Percentiles rank a stretch among this genome's conserved stretches.
Evolutionary conservation across 2,888 invertebrate genomes (phyloP).

Genomic region (Xylophagus ater): DNA sequence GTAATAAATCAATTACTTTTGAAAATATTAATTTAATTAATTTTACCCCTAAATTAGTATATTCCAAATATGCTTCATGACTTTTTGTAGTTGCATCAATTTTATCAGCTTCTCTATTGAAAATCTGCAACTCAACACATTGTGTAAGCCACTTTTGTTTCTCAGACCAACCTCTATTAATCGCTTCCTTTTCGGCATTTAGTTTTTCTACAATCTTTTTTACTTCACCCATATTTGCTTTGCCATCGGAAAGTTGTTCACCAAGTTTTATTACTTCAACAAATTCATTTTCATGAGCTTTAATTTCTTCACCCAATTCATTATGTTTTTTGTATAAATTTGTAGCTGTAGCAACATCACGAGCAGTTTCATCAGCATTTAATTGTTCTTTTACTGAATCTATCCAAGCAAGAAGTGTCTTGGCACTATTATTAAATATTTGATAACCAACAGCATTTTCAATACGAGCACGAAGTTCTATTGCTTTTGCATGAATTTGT

Average conservation of each 20-base stretch:
- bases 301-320: slow-evolving; percentile 83
- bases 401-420: slow-evolving; percentile 72
- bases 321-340: slow-evolving; percentile 78
- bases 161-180: slow-evolving; percentile 69
- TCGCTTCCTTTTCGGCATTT: slow-evolving; percentile 61
- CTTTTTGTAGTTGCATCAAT: slow-evolving; percentile 91
- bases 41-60: slow-evolving; percentile 74
- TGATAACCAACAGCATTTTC: slow-evolving; percentile 94
- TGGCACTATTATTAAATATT: slow-evolving; percentile 59
- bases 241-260: slow-evolving; percentile 58
- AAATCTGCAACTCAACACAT: slow-evolving; percentile 77
- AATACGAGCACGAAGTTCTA: slow-evolving; percentile 68
- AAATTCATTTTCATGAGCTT: slow-evolving; percentile 80
- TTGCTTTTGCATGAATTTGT: slow-evolving; percentile 74
- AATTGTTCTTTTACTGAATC: slow-evolving; percentile 67
- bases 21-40: too few relatives aligned
- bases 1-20: too few relatives aligned
- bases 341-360: slow-evolving; percentile 89
- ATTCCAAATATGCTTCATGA: slow-evolving; percentile 88
- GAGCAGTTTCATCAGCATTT: slow-evolving; percentile 65
- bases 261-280: slow-evolving; percentile 72
- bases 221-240: slow-evolving; percentile 65
- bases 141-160: slow-evolving; percentile 81
- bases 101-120: slow-evolving; percentile 93
- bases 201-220: slow-evolving; percentile 61